Conservation (phyloP, 2,888 invertebrate species). For the Arge pagana region DNA sequence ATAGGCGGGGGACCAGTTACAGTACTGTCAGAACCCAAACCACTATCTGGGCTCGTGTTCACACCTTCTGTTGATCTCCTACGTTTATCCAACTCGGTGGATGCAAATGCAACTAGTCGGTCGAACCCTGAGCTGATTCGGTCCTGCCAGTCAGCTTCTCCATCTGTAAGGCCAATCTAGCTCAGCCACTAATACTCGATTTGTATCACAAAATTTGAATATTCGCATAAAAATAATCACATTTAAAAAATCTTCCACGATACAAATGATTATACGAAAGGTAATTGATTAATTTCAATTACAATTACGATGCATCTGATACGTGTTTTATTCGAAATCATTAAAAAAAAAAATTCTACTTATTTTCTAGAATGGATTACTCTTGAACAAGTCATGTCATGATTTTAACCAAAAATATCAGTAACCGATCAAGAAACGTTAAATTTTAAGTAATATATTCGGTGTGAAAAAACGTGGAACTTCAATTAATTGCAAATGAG, state of each 20-base stretch:
- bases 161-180: constrained; percentile 59
- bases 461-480: too few species aligned
- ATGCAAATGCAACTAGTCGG: constrained; percentile 89
- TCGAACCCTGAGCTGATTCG: constrained; percentile 93
- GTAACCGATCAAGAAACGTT: too few species aligned
- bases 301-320: too few species aligned
- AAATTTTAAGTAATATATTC: too few species aligned
- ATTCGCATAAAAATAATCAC: constrained; percentile 57
- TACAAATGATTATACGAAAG: too few species aligned
- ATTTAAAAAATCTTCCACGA: constrained; percentile 19
- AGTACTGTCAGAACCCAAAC: constrained; percentile 68
- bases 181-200: constrained; percentile 18
- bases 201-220: constrained; percentile 27
- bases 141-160: constrained; percentile 90
- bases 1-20: constrained; percentile 50
- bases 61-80: constrained; percentile 81
- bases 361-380: too few species aligned
- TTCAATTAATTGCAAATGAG: too few species aligned
- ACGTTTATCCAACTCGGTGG: constrained; percentile 87
- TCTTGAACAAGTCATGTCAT: too few species aligned
- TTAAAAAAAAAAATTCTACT: too few species aligned
- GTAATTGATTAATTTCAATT: too few species aligned
- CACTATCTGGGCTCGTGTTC: constrained; percentile 87
- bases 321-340: too few species aligned
- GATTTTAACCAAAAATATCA: too few species aligned